Conservation (phyloP, 2,888 invertebrate genomes). For the Villa cingulata region DNA sequence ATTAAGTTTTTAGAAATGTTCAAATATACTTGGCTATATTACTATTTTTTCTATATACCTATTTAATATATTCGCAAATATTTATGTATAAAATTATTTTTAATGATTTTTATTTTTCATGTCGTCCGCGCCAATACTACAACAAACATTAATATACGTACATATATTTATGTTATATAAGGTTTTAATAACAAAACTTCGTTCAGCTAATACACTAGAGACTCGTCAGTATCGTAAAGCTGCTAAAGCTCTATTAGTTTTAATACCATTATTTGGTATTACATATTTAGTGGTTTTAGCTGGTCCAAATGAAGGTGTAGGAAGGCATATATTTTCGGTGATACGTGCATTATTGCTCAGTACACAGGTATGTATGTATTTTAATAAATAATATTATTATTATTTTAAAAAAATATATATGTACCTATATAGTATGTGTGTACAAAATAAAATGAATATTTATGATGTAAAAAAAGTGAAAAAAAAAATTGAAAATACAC, state of each 20-base stretch:
- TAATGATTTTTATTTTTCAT: not conserved
- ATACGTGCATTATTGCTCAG: constrained; percentile 71
- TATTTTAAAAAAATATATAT: too few species aligned
- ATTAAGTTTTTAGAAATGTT: too few species aligned
- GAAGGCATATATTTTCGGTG: constrained; percentile 62
- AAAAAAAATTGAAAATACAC: not conserved
- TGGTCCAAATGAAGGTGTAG: constrained; percentile 63
- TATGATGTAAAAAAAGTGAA: too few species aligned
- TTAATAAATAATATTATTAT: not conserved
- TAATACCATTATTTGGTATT: constrained; percentile 86
- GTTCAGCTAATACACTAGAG: constrained; percentile 80
- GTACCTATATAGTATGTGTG: too few species aligned
- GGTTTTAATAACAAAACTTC: constrained; percentile 85
- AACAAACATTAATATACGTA: too few species aligned
- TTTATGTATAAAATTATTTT: too few species aligned
- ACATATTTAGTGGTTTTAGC: constrained; percentile 77
- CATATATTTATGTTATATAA: constrained; percentile 29
- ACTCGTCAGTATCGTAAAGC: constrained; percentile 85
- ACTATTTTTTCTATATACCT: too few species aligned
- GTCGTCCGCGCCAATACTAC: too few species aligned
- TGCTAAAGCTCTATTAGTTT: constrained; percentile 76
- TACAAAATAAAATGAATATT: too few species aligned
- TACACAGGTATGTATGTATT: constrained; percentile 62
- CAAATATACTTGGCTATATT: not conserved
- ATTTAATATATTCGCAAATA: too few species aligned